Conservation (phyloP, 2,888 invertebrate genomes). For the Drosophila sordidula region DNA sequence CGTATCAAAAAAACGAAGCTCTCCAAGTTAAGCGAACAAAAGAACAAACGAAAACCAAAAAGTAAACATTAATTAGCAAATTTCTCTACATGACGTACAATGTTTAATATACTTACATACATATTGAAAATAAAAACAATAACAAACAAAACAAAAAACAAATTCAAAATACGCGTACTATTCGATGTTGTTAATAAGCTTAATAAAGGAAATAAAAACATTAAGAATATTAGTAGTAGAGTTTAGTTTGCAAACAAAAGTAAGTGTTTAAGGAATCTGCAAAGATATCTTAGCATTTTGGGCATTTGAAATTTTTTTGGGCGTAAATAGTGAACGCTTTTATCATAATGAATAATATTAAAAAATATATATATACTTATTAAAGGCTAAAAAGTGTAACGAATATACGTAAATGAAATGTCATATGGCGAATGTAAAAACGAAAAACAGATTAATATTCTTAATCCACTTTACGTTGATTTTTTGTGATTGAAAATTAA, state of each 20-base stretch:
- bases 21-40: slow-evolving; percentile 76
- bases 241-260: slow-evolving; percentile 61
- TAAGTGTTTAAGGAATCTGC: slow-evolving; percentile 24
- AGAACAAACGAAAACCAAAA: slow-evolving; percentile 54
- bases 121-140: slow-evolving; percentile 52
- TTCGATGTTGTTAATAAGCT: slow-evolving; percentile 79
- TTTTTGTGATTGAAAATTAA: slow-evolving; percentile 79
- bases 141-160: slow-evolving; percentile 42
- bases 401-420: slow-evolving; percentile 83
- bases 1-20: slow-evolving; percentile 83
- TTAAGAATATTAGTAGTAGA: slow-evolving; percentile 68
- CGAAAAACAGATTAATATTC: slow-evolving; percentile 49
- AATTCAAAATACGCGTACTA: slow-evolving; percentile 70
- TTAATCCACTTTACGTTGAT: slow-evolving; percentile 63
- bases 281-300: slow-evolving; percentile 36
- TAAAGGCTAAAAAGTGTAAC: slow-evolving; percentile 81
- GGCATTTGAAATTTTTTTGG: slow-evolving; percentile 57
- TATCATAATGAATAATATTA: slow-evolving; percentile 49
- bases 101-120: slow-evolving; percentile 64
- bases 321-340: slow-evolving; percentile 82
- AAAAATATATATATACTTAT: slow-evolving; percentile 47
- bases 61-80: slow-evolving; percentile 77
- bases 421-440: slow-evolving; percentile 66
- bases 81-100: slow-evolving; percentile 79
- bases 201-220: slow-evolving; percentile 45